Evolutionary conservation across 1,140 invertebrate genomes (phyloP), one percentile per base, ranked within the genome.

Genomic region (Euura lappo): DNA sequence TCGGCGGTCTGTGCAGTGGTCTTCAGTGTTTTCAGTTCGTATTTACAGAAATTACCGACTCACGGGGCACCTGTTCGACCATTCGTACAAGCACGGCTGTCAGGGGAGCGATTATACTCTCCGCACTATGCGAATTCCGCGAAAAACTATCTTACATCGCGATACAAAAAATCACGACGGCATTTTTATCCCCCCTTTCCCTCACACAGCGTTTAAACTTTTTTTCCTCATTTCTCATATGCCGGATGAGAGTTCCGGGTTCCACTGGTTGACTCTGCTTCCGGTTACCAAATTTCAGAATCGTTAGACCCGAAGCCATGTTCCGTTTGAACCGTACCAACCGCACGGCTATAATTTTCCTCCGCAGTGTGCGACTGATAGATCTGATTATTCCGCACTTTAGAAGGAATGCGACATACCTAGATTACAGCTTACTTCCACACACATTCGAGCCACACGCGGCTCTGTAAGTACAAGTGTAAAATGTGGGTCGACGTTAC

Each of bases 31-130:
- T 85, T 86, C 83, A 82, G 79, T 83, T 84, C 86, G 82, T 87
- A 87, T 84, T 87, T 87, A 87, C 84, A 81, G 80, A 87, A 87
- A 87, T 87, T 87, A 78, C 81, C 79, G 79, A 75, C 85, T 85
- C 80, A 80, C 79, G 83, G 80, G 81, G 73, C 76, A 79, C 81
- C 81, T 79, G 80, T 76, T 81, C 80, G 79, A 80, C 71, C 83
- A 83, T 85, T 84, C 84, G 79, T 46, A 65, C 78, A 80, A n/a
- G n/a, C n/a, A 28, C 79, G 73, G 79, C 79, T 79, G 79, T 75
- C 78, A 82, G 80, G 78, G 76, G 74, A 82, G 75, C 81, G 76
- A 82, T 80, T 81, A 80, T 77, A 78, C 81, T 78, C 80, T 78
- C 74, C 28, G 13, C 51, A 60, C 13, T 60, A 8, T n/a, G 51